Base-by-base conservation (phyloP, 2,797 vertebrate genomes). In the Lycodopsis pacificus region DNA sequence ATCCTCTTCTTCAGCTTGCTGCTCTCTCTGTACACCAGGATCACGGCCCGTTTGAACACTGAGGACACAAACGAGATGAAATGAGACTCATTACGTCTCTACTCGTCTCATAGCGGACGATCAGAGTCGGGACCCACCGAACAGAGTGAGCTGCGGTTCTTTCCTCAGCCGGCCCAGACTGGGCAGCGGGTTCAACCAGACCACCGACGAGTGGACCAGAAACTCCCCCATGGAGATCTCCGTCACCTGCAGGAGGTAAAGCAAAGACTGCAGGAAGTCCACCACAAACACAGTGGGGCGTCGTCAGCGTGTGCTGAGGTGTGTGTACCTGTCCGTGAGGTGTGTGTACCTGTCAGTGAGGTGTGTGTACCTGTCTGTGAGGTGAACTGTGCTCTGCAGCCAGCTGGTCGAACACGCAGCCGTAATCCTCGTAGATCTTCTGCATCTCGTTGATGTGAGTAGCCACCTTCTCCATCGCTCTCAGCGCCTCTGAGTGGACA, bases 391-490 rank as follows among this genome's bases (percentile, higher is more conserved):
- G 97, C 85, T 99, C 97, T 0, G 97, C 95, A 2, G 96, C 96
- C 20, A 99, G 93, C 89, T 97, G 97, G 89, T 98, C 97, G 66
- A 99, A 98, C 84, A 99, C 97, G 0, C 95, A 92, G 76, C 98
- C 97, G 0, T 96, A 99, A 36, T 98, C 98, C 90, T 99, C 98
- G 11, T 98, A 98, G 80, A 99, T 97, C 93, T 99, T 99, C 94
- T 99, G 98, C 98, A 99, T 98, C 92, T 99, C 97, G 0, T 99
- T 99, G 83, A 99, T 99, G 91, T 99, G 97, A 86, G 95, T 97
- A 14, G 98, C 98, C 57, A 99, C 98, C 87, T 97, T 97, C 85
- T 99, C 97, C 98, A 99, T 99, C 34, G 97, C 97, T 78, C 96
- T 94, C 62, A 99, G 91, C 0, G 98, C 98, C 91, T 99, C 98